phyloP scores from a whole-genome alignment of 2,113 vertebrate species.

The Sciurus niger region DNA sequence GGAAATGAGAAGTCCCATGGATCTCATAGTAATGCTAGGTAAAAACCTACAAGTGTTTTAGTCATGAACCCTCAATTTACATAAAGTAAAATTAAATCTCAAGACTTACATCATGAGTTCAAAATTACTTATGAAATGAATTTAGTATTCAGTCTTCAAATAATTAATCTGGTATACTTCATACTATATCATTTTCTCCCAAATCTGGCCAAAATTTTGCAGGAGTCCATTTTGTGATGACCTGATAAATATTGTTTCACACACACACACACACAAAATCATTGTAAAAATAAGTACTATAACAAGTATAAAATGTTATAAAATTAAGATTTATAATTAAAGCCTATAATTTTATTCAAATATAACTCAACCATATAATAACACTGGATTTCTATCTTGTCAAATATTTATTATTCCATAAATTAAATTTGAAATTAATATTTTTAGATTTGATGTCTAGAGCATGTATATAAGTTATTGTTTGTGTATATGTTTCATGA shows the following conservation, averaged over 20 bases:
- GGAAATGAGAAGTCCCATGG: not conserved
- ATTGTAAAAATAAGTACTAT: not conserved
- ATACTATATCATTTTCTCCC: not conserved
- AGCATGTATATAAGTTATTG: not conserved
- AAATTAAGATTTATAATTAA: not conserved
- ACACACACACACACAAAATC: not conserved
- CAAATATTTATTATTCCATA: not conserved
- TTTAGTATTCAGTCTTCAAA: not conserved
- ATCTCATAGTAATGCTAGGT: not conserved
- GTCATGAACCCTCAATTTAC: not conserved
- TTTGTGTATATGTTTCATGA: not conserved
- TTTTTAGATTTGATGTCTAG: not conserved
- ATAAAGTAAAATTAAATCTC: not conserved
- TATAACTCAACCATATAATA: not conserved
- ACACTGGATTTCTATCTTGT: not conserved
- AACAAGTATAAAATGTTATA: not conserved
- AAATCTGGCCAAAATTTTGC: not conserved
- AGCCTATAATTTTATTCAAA: not conserved
- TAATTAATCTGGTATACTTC: not conserved
- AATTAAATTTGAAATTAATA: not conserved
- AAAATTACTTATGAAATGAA: not conserved
- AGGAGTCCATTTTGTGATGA: not conserved
- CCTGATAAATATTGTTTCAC: slow-evolving; percentile 9
- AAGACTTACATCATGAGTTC: not conserved
- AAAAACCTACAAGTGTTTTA: not conserved